Base-by-base conservation (phyloP, 2,797 vertebrate species). In the Carcharodon carcharias region DNA sequence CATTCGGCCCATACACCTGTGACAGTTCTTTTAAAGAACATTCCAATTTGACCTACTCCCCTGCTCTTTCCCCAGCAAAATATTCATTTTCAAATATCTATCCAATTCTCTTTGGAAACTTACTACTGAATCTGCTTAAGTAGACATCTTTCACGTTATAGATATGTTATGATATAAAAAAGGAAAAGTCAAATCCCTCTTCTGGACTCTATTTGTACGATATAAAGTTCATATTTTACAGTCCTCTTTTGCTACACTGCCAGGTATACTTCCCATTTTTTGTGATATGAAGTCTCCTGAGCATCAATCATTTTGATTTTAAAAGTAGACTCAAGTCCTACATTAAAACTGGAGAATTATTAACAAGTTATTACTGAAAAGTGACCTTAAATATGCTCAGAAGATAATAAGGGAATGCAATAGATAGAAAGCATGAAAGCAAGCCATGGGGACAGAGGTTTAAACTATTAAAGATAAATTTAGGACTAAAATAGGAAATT, bases 211-310 rank as follows among this genome's bases (percentile, higher is more conserved):
- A 85, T 50, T 85, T 85, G 82, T 35, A 63, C 21, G 56, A 21
- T n/a, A 93, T 65, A 40, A 93, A 65, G 61, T 93, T 21, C 61
- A 65, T 45, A 45, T 93, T 67, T 93, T 93, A 67, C 40, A 93
- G 63, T 40, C 21, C 58, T 63, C 3, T 31, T 93, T 67, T 67
- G 91, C 40, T 26, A 67, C 12, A 45, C 8, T 58, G 61, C 40
- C 35, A 26, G 40, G 5, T 21, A 93, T 45, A 7, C 35, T 28
- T 93, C 63, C 63, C 8, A 45, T 45, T 23, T 40, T 67, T 65
- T 40, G 7, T 67, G 8, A 21, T 40, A 65, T 26, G 16, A n/a
- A 63, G n/a, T 67, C n/a, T 45, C 63, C 63, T 67, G n/a, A 93
- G 45, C 45, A 85, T 85, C 80, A 85, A 85, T 45, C 18, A 50